Evolutionary conservation across 2,797 vertebrate genomes (phyloP).

Genomic region (Darevskia nairensis): DNA sequence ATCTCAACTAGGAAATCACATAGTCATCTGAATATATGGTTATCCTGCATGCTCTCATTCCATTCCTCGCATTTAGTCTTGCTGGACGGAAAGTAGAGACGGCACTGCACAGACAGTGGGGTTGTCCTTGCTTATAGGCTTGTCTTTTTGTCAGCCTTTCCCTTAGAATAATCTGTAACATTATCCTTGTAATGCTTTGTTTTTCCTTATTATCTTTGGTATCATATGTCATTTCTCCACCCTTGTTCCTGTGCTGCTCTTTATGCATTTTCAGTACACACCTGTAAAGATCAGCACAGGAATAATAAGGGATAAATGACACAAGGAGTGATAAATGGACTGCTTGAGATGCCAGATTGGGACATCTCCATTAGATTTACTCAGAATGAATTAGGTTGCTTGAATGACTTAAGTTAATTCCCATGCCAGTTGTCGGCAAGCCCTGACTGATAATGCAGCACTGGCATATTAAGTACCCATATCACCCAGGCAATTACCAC

Average conservation of each 20-base stretch:
- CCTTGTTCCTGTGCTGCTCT: neutral
- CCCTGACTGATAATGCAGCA: neutral
- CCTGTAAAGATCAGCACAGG: neutral
- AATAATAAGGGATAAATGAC: neutral
- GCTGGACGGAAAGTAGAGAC: neutral
- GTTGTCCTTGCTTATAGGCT: neutral
- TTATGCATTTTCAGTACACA: neutral
- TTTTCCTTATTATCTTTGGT: neutral
- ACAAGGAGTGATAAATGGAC: neutral
- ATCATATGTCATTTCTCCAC: neutral
- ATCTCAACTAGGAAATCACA: neutral
- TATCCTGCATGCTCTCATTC: neutral
- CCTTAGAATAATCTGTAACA: neutral
- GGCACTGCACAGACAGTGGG: neutral
- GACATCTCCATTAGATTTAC: neutral
- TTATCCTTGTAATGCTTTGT: neutral
- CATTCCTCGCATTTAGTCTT: neutral
- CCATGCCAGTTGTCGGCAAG: neutral
- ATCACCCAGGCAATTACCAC: neutral
- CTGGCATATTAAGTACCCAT: neutral
- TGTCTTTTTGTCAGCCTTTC: neutral
- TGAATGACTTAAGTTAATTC: neutral
- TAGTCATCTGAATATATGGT: neutral
- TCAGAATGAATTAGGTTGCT: neutral
- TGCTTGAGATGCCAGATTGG: neutral